A percentile compares a stretch with the other conserved stretches of the same genome.
Evolutionary conservation across 2,113 vertebrate species (phyloP).

Genomic region (Agelaius tricolor): DNA sequence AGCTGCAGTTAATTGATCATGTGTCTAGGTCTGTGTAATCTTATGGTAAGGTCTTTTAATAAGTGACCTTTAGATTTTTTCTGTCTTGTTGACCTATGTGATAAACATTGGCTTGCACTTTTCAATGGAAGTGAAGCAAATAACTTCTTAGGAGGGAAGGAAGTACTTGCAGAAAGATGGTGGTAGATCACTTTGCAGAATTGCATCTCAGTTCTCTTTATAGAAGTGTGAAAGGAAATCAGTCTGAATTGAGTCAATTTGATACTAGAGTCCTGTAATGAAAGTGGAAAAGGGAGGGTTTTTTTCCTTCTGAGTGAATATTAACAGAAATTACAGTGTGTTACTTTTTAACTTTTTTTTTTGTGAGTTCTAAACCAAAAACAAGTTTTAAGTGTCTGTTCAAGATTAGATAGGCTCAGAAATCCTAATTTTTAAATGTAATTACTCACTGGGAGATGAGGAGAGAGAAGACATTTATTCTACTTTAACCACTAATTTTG

Average conservation of each 20-base stretch:
- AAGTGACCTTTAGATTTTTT: not conserved
- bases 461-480: not conserved
- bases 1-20: not conserved
- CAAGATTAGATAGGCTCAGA: not conserved
- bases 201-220: not conserved
- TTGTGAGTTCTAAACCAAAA: not conserved
- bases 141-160: no score
- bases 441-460: not conserved
- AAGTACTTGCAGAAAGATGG: not conserved
- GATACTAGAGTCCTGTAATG: not conserved
- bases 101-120: not conserved
- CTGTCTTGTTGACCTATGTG: not conserved
- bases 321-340: not conserved
- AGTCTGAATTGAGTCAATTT: not conserved
- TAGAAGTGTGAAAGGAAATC: not conserved
- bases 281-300: not conserved
- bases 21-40: not conserved
- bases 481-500: not conserved
- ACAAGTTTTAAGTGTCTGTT: not conserved
- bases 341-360: not conserved
- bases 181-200: not conserved
- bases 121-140: not conserved
- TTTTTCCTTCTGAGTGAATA: not conserved
- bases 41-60: not conserved
- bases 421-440: not conserved